A percentile compares a stretch with the other conserved stretches of the same genome.
Evolutionary conservation across 2,888 invertebrate species (phyloP).

Genomic region (Campoletis raptor): DNA sequence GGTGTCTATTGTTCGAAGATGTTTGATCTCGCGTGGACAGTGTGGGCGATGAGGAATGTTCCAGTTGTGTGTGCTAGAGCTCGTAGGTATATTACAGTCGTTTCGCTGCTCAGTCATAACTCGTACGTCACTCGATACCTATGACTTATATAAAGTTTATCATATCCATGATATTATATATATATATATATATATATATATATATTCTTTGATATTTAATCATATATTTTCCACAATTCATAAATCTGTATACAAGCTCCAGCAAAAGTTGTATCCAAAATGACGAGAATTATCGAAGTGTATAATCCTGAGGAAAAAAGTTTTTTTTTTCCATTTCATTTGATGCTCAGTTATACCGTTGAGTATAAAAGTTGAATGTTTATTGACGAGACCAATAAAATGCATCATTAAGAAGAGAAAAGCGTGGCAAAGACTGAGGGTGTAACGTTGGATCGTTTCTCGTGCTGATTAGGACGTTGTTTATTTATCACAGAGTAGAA

Average conservation of each 20-base stretch:
- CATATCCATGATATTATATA: constrained; percentile 15
- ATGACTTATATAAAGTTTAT: constrained; percentile 19
- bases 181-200: constrained; percentile 25
- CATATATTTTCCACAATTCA: constrained; percentile 46
- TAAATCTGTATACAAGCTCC: neutral
- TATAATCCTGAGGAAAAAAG: neutral
- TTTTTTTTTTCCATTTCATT: neutral
- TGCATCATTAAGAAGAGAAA: no score
- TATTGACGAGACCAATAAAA: no score
- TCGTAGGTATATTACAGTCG: constrained; percentile 66
- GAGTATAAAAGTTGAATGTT: no score
- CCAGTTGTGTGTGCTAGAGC: constrained; percentile 50
- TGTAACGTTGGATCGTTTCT: no score
- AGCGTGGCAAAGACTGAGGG: no score
- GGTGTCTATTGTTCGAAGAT: constrained; percentile 74
- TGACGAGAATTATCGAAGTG: neutral
- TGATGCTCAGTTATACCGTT: no score
- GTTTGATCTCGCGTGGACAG: constrained; percentile 69
- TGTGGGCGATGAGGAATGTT: constrained; percentile 75
- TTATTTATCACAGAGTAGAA: no score
- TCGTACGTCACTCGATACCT: constrained; percentile 74
- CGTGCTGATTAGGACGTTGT: no score
- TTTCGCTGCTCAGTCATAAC: constrained; percentile 74
- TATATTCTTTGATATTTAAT: constrained; percentile 4
- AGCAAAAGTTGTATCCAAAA: neutral